Conservation (phyloP, 1,140 invertebrate genomes). For the Melipona quadrifasciata region DNA sequence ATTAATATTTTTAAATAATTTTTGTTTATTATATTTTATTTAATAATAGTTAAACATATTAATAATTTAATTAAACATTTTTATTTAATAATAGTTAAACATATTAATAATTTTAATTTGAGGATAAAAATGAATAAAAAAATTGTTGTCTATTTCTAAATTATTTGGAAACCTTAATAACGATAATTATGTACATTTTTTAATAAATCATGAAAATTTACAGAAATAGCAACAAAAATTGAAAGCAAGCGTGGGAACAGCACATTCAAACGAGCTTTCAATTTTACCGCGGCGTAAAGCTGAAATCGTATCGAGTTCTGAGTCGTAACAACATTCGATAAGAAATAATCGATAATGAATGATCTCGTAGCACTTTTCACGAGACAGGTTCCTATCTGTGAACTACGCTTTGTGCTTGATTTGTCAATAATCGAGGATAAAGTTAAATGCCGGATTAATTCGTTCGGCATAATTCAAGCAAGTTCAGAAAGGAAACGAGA, state of each 20-base stretch:
- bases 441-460: constrained; percentile 57
- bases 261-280: background rate
- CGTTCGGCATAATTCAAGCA: constrained; percentile 39
- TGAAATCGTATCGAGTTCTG: constrained; percentile 24
- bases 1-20: background rate
- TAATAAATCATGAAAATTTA: background rate
- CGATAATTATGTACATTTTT: background rate
- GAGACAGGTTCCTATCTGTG: constrained; percentile 29
- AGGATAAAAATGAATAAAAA: background rate
- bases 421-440: constrained; percentile 60
- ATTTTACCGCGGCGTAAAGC: constrained; percentile 28
- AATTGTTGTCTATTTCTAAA: background rate
- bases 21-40: background rate
- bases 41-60: background rate
- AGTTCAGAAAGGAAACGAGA: constrained; percentile 24
- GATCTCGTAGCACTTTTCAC: constrained; percentile 39
- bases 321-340: constrained; percentile 34
- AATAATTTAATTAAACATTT: background rate
- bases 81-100: background rate
- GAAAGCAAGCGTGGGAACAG: background rate
- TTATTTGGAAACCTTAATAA: background rate
- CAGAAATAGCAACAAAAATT: background rate
- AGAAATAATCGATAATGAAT: constrained; percentile 42
- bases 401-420: constrained; percentile 58
- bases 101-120: background rate